Percentiles rank a stretch among this genome's conserved stretches.
Conservation (phyloP, 2,888 invertebrate species). For the Orthosia gracilis region DNA sequence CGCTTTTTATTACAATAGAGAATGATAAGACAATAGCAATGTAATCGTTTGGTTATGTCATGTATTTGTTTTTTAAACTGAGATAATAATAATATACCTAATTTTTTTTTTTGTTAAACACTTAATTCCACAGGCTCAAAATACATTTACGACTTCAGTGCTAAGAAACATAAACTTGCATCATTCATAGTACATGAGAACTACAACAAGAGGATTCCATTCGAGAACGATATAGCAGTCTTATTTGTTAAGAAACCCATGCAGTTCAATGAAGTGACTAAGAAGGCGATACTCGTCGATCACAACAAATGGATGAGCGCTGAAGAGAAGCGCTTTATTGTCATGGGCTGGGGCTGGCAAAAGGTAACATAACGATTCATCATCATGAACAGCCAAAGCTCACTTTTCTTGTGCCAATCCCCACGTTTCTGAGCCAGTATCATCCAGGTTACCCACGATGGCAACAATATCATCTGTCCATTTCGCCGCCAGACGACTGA, state of each 20-base stretch:
- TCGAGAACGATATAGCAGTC: slow-evolving; percentile 81
- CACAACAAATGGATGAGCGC: slow-evolving; percentile 77
- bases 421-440: too few species aligned
- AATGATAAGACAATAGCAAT: slow-evolving; percentile 11
- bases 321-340: slow-evolving; percentile 70
- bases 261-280: slow-evolving; percentile 64
- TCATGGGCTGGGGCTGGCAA: slow-evolving; percentile 83
- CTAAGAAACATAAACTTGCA: slow-evolving; percentile 67
- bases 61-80: neutral
- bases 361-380: slow-evolving; percentile 65
- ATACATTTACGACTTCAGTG: slow-evolving; percentile 74
- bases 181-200: slow-evolving; percentile 73
- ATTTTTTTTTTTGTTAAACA: slow-evolving; percentile 4
- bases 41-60: neutral
- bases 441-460: too few species aligned
- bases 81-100: slow-evolving; percentile 2
- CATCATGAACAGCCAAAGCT: too few species aligned
- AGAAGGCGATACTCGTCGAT: slow-evolving; percentile 76
- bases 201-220: slow-evolving; percentile 74
- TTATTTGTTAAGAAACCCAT: slow-evolving; percentile 74
- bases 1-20: neutral
- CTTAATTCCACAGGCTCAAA: slow-evolving; percentile 73
- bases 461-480: too few species aligned
- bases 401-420: too few species aligned
- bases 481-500: too few species aligned